These are phyloP conservation scores for Lagorchestes hirsutus DNA, from an alignment of 2,797 vertebrate genomes.

Conservation along the genomic window DNA sequence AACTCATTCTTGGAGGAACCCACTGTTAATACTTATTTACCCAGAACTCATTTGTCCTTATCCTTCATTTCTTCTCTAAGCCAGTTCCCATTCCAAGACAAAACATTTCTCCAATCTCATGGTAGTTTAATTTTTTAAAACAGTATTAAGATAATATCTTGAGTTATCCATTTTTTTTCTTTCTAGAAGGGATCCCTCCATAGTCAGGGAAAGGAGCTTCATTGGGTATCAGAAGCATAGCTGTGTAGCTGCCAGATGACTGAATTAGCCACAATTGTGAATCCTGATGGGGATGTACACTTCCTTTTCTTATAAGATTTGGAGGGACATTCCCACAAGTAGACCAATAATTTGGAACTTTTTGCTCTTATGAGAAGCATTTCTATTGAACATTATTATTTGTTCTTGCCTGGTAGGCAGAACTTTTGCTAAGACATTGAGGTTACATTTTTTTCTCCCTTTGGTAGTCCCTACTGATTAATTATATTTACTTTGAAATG, in stretches of 20 bases:
- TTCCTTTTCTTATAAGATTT: background rate
- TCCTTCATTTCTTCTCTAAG: background rate
- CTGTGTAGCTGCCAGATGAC: background rate
- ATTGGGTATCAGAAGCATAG: background rate
- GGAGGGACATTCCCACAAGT: background rate
- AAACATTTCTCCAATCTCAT: background rate
- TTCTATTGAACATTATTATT: background rate
- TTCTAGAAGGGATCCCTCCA: background rate
- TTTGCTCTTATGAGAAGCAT: background rate
- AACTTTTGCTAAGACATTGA: background rate
- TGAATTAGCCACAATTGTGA: background rate
- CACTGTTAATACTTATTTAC: background rate
- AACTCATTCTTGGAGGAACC: background rate
- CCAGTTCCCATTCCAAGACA: background rate
- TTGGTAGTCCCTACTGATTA: background rate
- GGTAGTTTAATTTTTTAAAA: background rate
- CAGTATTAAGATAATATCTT: background rate
- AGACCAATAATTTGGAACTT: background rate
- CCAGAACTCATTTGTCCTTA: background rate
- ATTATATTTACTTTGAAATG: slow-evolving; percentile 22
- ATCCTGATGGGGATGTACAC: background rate
- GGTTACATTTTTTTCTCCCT: slow-evolving; percentile 2
- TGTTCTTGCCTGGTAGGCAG: background rate
- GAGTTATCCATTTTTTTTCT: background rate
- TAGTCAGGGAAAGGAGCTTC: background rate